Evolutionary conservation across 2,888 invertebrate genomes (phyloP), one percentile per base, ranked within the genome.

Genomic region (Cactoblastis cactorum): DNA sequence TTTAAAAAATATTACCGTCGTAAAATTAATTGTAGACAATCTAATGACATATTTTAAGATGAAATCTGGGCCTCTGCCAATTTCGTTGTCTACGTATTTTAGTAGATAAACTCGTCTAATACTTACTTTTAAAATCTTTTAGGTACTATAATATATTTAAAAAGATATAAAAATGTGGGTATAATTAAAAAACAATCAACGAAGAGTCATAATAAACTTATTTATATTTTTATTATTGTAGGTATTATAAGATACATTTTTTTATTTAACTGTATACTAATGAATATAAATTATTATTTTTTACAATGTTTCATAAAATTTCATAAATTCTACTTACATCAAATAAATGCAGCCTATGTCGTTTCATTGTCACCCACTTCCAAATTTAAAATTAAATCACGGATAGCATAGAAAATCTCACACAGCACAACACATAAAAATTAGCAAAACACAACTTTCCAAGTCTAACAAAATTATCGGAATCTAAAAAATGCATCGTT

Each of bases 381-480:
- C 55, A 56, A 59, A 50, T 51, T 51, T 32, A 51, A 58, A 61
- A 58, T 60, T 57, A 61, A 66, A 64, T 57, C 55, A 61, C 58
- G 56, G 49, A 51, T 53, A 51, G 55, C 56, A 63, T 56, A 53
- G 65, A 62, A 63, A 60, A 58, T 58, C 62, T 59, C 66, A 63
- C 63, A 69, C 60, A 68, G 67, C 66, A 66, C 63, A 61, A 67
- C 66, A 69, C 74, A 74, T 66, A 59, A 62, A 56, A 52, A 50
- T 51, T 47, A 35, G 45, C 50, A 55, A 54, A 53, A 56, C 54
- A 54, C 68, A 75, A 79, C 80, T 80, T 79, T 80, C 73, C 63
- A 77, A 77, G 69, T 73, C 65, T 76, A 77, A 71, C 67, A 74
- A 72, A 71, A 74, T 79, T 76, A 77, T 71, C 67, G 74, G 73